These are phyloP conservation scores for Cephus runcator DNA, from an alignment of 2,888 invertebrate species.

Conservation along the genomic window DNA sequence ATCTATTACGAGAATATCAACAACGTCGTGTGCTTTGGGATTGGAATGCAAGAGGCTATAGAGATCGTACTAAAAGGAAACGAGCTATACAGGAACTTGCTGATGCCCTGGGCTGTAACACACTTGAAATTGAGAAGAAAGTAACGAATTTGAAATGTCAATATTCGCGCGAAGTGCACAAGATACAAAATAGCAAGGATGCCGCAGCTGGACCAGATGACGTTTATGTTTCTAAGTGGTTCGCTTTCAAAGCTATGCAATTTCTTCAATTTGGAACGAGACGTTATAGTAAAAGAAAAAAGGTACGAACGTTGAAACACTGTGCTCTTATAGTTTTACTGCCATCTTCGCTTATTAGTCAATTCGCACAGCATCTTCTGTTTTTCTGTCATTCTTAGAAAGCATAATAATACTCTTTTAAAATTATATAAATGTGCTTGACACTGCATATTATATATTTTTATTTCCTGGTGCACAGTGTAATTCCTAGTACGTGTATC, in stretches of 20 bases:
- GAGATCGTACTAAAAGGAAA: constrained; percentile 46
- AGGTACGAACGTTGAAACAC: constrained; percentile 7
- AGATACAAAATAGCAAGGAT: constrained; percentile 49
- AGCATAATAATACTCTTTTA: neutral
- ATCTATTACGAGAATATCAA: constrained; percentile 47
- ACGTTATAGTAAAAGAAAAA: constrained; percentile 45
- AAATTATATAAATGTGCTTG: neutral
- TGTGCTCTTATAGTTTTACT: neutral
- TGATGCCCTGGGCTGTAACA: constrained; percentile 47
- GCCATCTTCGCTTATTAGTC: neutral
- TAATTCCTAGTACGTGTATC: neutral
- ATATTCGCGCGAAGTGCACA: constrained; percentile 51
- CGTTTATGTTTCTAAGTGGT: constrained; percentile 53
- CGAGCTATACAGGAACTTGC: constrained; percentile 51
- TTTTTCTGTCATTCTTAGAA: neutral
- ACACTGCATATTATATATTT: neutral
- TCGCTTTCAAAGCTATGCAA: constrained; percentile 53
- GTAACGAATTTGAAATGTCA: constrained; percentile 53
- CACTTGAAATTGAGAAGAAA: constrained; percentile 50
- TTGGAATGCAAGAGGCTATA: constrained; percentile 49
- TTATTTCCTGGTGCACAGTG: neutral
- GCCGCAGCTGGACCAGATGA: constrained; percentile 45
- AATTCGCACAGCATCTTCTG: neutral
- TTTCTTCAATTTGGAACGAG: constrained; percentile 51
- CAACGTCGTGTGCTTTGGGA: constrained; percentile 51